Evolutionary conservation across 2,797 vertebrate species (phyloP).

Genomic region (Austrolebias charrua): DNA sequence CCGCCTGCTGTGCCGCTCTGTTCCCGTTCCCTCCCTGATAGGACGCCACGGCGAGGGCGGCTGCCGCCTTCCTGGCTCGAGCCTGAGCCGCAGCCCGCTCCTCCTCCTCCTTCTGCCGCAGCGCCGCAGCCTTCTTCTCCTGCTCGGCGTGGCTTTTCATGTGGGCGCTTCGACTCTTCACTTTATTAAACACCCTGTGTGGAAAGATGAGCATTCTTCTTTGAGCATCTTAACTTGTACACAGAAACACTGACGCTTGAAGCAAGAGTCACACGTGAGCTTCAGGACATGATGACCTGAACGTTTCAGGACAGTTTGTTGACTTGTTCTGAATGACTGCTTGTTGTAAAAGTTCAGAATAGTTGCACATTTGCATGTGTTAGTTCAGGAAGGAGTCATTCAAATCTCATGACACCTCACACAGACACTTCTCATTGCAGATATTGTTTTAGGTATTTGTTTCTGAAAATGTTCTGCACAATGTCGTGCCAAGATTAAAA

Average conservation of each 20-base stretch:
- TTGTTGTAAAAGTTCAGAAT: no score
- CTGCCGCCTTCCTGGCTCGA: constrained; percentile 72
- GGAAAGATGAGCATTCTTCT: not conserved
- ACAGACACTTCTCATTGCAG: no score
- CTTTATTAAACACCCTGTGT: constrained; percentile 88
- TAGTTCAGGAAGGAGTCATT: not conserved
- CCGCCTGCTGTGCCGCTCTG: constrained; percentile 60
- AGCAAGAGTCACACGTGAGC: no score
- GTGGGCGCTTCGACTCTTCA: constrained; percentile 94
- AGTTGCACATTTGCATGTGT: not conserved
- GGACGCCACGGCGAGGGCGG: not conserved
- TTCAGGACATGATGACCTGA: no score
- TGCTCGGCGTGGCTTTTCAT: constrained; percentile 95
- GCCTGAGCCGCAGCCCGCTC: constrained; percentile 60
- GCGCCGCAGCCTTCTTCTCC: constrained; percentile 90
- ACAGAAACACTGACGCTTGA: not conserved
- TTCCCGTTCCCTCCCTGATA: constrained; percentile 36
- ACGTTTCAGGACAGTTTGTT: no score
- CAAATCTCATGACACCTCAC: not conserved
- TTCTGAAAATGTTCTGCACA: no score
- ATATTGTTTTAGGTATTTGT: no score
- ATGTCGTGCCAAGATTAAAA: no score
- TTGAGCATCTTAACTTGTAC: no score
- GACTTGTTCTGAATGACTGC: no score
- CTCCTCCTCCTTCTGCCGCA: constrained; percentile 81